Evolutionary conservation across 1,140 invertebrate genomes (phyloP).

Genomic region (Archivesica marissinica): DNA sequence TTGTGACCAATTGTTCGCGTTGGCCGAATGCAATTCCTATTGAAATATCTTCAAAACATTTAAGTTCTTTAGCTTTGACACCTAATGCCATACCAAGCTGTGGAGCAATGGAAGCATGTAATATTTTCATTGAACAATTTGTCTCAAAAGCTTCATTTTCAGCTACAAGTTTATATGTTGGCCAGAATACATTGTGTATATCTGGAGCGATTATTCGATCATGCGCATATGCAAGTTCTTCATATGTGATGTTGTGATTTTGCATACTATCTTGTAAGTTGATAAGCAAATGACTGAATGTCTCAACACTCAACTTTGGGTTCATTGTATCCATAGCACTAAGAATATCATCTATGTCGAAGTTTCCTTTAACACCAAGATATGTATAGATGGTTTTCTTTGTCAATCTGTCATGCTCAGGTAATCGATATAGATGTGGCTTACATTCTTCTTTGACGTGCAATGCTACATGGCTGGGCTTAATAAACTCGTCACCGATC

Average conservation of each 20-base stretch:
- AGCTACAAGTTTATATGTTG: slow-evolving; percentile 51
- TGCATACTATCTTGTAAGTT: neutral
- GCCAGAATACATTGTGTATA: slow-evolving; percentile 35
- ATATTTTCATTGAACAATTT: slow-evolving; percentile 45
- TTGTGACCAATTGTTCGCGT: slow-evolving; percentile 73
- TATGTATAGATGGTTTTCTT: neutral
- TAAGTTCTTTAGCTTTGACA: slow-evolving; percentile 63
- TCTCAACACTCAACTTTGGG: neutral
- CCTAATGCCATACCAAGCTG: slow-evolving; percentile 61
- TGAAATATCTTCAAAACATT: slow-evolving; percentile 22
- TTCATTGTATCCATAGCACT: neutral
- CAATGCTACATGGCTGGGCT: slow-evolving; percentile 6
- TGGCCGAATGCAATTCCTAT: slow-evolving; percentile 70
- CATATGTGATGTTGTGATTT: neutral
- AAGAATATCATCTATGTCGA: neutral
- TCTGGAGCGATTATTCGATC: slow-evolving; percentile 55
- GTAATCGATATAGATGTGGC: slow-evolving; percentile 9
- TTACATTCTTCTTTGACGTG: slow-evolving; percentile 10
- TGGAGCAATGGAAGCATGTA: slow-evolving; percentile 60
- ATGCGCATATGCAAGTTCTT: neutral
- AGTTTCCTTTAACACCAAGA: slow-evolving; percentile 7
- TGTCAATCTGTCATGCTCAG: neutral
- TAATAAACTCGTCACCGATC: neutral
- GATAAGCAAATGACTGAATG: neutral
- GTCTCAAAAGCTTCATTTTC: slow-evolving; percentile 57